phyloP scores from a whole-genome alignment of 2,113 vertebrate genomes.

The Tachuris rubrigastra region DNA sequence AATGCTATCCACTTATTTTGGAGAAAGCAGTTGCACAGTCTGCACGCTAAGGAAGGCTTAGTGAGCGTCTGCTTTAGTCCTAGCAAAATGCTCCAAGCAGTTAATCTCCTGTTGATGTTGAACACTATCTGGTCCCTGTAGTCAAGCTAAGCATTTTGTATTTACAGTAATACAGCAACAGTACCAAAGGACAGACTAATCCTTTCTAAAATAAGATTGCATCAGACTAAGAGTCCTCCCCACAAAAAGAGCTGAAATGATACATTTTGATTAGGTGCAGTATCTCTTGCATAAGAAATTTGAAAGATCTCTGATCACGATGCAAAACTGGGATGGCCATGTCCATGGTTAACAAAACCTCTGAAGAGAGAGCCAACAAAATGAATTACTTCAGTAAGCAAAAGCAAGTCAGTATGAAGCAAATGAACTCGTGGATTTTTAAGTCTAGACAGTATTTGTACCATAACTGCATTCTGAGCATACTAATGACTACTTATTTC shows the following conservation, averaged over 20 bases:
- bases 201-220: neutral
- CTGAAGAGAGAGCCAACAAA: neutral
- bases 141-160: neutral
- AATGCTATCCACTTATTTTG: neutral
- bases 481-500: conserved; percentile 36
- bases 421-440: conserved; percentile 11
- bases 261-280: neutral
- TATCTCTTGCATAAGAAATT: neutral
- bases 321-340: neutral
- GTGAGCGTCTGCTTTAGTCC: neutral
- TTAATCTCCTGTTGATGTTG: neutral
- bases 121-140: neutral
- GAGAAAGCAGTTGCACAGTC: neutral
- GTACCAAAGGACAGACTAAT: conserved; percentile 1
- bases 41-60: neutral
- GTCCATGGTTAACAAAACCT: neutral
- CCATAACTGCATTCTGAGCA: neutral
- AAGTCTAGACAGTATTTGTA: conserved; percentile 35
- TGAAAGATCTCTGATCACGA: neutral
- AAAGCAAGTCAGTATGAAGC: neutral
- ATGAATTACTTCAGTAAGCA: neutral
- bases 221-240: neutral
- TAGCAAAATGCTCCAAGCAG: neutral
- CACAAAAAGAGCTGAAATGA: neutral
- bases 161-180: conserved; percentile 11